A percentile compares a stretch with the other conserved stretches of the same genome.
phyloP scores from a whole-genome alignment of 2,113 vertebrate species.

The Cichladusa arquata region DNA sequence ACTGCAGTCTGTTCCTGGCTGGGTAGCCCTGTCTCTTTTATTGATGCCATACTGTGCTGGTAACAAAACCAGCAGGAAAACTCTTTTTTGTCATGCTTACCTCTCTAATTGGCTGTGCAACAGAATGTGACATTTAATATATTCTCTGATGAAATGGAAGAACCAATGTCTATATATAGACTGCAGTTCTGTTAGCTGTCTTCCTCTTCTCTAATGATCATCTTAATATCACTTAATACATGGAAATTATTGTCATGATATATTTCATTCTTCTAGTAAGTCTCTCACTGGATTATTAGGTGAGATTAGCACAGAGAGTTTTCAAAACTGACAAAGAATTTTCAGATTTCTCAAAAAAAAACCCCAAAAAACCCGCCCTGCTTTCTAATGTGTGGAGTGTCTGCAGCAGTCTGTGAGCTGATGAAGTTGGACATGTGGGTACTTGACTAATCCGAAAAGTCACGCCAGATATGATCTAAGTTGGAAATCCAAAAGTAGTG shows the following conservation, averaged over 20 bases:
- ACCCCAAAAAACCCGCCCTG: rapidly evolving
- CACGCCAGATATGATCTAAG: not conserved
- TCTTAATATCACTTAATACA: not conserved
- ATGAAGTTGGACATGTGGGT: not conserved
- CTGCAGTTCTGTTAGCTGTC: not conserved
- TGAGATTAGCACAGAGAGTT: not conserved
- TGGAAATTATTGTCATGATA: not conserved
- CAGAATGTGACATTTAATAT: conserved; percentile 63
- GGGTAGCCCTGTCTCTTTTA: not conserved
- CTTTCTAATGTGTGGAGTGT: not conserved
- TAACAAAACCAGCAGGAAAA: conserved; percentile 57
- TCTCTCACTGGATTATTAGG: not conserved
- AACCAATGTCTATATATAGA: conserved; percentile 35
- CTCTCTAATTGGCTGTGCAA: conserved; percentile 43
- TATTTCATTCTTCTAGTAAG: not conserved
- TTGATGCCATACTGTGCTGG: not conserved
- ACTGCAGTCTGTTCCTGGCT: not conserved
- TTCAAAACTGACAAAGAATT: not conserved
- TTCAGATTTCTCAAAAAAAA: not conserved
- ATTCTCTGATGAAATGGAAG: conserved; percentile 32
- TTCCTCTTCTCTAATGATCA: not conserved
- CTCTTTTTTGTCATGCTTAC: conserved; percentile 30
- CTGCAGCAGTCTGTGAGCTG: not conserved
- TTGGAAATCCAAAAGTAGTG: not conserved
- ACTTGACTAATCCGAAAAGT: not conserved